These are phyloP conservation scores for Gastrophryne carolinensis DNA, from an alignment of 2,797 vertebrate species.

Conservation along the genomic window DNA sequence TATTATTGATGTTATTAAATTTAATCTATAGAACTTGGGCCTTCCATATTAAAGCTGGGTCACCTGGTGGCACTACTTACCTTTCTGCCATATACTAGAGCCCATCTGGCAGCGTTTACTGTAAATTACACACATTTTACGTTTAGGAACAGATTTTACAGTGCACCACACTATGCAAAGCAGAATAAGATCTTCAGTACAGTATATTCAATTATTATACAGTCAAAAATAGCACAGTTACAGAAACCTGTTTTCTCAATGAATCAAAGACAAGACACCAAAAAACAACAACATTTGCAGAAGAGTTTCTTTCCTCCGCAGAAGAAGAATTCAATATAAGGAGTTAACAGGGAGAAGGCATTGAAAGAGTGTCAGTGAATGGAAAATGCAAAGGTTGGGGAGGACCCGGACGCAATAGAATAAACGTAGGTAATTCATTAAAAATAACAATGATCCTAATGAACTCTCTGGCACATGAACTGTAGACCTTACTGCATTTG, in stretches of 20 bases:
- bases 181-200: constrained; percentile 8
- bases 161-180: no score
- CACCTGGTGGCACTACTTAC: no score
- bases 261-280: not conserved
- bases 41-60: no score
- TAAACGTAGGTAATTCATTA: constrained; percentile 48
- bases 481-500: constrained; percentile 20
- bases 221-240: constrained; percentile 15
- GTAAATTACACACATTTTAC: no score
- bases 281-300: constrained; percentile 21
- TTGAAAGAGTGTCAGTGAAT: not conserved
- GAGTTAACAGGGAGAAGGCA: not conserved
- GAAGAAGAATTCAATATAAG: constrained; percentile 39
- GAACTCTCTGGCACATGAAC: constrained; percentile 34
- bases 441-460: constrained; percentile 45
- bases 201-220: constrained; percentile 20
- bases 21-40: no score
- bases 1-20: no score
- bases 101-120: no score
- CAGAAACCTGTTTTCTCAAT: constrained; percentile 11
- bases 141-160: no score
- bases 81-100: no score
- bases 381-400: constrained; percentile 7
- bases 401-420: constrained; percentile 40
- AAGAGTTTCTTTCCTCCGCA: constrained; percentile 6